Base-by-base conservation (phyloP, 2,113 vertebrate species). In the Speoplatyrhinus poulsoni region DNA sequence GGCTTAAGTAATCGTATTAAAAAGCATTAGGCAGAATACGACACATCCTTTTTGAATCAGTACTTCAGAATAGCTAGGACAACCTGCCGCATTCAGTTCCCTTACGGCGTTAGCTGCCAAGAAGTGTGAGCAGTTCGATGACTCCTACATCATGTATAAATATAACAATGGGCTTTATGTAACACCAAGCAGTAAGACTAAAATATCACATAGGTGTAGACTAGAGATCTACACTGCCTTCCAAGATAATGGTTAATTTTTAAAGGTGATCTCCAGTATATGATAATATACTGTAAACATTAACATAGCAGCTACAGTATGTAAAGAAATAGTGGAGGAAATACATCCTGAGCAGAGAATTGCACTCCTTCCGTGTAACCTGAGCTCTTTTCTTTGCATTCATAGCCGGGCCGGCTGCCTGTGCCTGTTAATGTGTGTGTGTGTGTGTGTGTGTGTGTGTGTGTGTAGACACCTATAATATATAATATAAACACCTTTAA, bases 1-100 rank as follows among this genome's bases (percentile, higher is more conserved):
- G 65, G 77, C 79, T 88, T 82, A 81, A 88, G 76, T 83, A 76
- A 89, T 89, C 75, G 67, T 79, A 70, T 64, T 62, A 74, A 72
- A 79, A 80, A 61, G 58, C 67, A 60, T 84, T 86, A 77, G 49
- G 57, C 56, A 46, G 67, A 86, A 83, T 81, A 79, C 55, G 71
- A 60, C 61, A 19, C 55, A 76, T 80, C 75, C 80, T 82, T 78
- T 74, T 75, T 76, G 70, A 67, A 83, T 85, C 65, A 62, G 62
- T 68, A 79, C 74, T 54, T 53, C 50, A 46, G 70, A 41, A 17
- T 50, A 46, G 59, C 56, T 50, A 56, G 71, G 72, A 75, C 82
- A 69, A 67, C 36, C 68, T 56, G 50, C 49, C 60, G 49, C 19
- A 8, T 79, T 79, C 60, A 57, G 76, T 75, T 87, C 61, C 60